A percentile compares a stretch with the other conserved stretches of the same genome.
Conservation (phyloP, 1,140 invertebrate genomes). For the Spodoptera litura region DNA sequence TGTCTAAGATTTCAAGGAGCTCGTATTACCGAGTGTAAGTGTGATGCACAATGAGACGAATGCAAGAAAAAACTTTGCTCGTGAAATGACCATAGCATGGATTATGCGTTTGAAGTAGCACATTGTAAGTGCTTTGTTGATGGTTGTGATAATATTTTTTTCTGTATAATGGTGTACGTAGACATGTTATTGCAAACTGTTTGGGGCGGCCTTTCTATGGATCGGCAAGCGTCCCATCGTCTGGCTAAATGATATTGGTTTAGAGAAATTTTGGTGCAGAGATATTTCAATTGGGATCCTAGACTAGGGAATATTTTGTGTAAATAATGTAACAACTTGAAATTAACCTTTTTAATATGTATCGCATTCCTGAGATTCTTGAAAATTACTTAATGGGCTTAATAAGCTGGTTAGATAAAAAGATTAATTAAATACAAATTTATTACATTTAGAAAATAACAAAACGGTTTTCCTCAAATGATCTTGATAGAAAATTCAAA, state of each 20-base stretch:
- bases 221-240: no score
- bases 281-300: no score
- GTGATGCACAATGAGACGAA: conserved; percentile 48
- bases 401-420: neutral
- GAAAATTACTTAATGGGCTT: no score
- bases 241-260: no score
- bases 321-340: no score
- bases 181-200: neutral
- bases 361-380: no score
- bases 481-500: neutral
- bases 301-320: no score
- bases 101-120: conserved; percentile 43
- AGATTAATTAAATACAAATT: neutral
- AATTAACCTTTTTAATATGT: no score
- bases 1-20: conserved; percentile 43
- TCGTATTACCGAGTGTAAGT: conserved; percentile 51
- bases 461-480: neutral
- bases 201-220: no score
- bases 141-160: conserved; percentile 14
- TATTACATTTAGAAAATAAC: neutral
- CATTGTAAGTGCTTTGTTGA: conserved; percentile 21
- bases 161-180: neutral
- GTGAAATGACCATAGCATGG: conserved; percentile 51
- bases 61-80: conserved; percentile 4
- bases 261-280: no score